phyloP scores from a whole-genome alignment of 2,888 invertebrate species.

The Aethes cnicana region DNA sequence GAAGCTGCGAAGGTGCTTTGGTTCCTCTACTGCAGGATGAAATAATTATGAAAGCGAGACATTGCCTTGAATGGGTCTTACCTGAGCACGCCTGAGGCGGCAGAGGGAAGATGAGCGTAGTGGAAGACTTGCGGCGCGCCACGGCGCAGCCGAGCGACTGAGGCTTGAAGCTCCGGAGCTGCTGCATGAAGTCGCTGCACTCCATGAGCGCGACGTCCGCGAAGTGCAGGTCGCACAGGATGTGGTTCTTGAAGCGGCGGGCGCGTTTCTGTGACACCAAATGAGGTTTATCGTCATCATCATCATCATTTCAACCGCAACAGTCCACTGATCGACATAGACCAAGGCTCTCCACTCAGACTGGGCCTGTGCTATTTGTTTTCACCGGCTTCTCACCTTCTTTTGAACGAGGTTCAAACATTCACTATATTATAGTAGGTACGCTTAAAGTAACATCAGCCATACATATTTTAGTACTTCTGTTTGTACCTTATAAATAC shows the following conservation, averaged over 20 bases:
- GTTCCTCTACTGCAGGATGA: neutral
- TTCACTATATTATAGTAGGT: no score
- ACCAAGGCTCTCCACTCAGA: no score
- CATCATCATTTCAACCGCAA: no score
- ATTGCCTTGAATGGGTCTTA: constrained; percentile 62
- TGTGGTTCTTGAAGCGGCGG: constrained; percentile 91
- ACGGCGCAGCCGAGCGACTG: constrained; percentile 97
- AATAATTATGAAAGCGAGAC: no score
- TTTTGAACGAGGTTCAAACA: no score
- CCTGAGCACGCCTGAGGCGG: constrained; percentile 97
- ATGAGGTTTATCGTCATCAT: neutral
- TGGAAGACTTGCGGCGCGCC: constrained; percentile 95
- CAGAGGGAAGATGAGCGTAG: constrained; percentile 95
- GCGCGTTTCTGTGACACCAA: constrained; percentile 80
- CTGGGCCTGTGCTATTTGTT: no score
- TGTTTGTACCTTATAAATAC: no score
- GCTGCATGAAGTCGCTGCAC: constrained; percentile 98
- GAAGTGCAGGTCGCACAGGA: constrained; percentile 97
- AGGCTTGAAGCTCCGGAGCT: constrained; percentile 96
- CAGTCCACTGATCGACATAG: no score
- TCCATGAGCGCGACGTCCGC: constrained; percentile 98
- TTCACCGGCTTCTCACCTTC: no score
- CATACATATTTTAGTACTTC: no score
- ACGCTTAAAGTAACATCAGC: no score
- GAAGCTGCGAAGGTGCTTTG: neutral